Conservation (phyloP, 92 coral and sea anemone genomes). For the Pocillopora grandis region DNA sequence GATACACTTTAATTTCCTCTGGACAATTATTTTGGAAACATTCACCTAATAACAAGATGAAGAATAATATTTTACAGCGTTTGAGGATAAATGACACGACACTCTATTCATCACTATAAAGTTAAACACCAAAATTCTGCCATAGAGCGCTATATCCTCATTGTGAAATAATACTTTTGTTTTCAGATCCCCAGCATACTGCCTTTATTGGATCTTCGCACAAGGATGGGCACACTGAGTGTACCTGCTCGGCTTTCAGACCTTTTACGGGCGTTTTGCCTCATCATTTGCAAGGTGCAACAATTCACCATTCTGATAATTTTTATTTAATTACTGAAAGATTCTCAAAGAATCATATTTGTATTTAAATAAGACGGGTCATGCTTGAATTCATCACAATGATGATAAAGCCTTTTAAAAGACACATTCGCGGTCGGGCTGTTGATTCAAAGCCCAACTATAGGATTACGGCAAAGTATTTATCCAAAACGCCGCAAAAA, state of each 20-base stretch:
- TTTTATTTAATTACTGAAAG: slow-evolving; percentile 54
- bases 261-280: slow-evolving; percentile 79
- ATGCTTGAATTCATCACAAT: slow-evolving; percentile 15
- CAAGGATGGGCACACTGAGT: slow-evolving; percentile 73
- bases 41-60: slow-evolving; percentile 8
- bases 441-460: no score
- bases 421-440: not conserved
- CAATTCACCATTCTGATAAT: slow-evolving; percentile 38
- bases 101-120: slow-evolving; percentile 17
- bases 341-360: slow-evolving; percentile 41
- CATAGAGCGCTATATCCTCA: not conserved
- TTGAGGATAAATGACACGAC: slow-evolving; percentile 25
- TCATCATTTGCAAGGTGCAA: slow-evolving; percentile 68
- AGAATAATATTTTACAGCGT: slow-evolving; percentile 30
- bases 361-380: slow-evolving; percentile 29
- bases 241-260: slow-evolving; percentile 96
- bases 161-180: not conserved
- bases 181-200: slow-evolving; percentile 52
- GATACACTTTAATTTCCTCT: slow-evolving; percentile 52
- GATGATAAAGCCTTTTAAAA: slow-evolving; percentile 25
- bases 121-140: slow-evolving; percentile 17
- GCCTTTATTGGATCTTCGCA: slow-evolving; percentile 50
- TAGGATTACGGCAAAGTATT: no score
- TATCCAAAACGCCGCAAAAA: slow-evolving; percentile 1
- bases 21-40: slow-evolving; percentile 39